Base-by-base conservation (phyloP, 1,140 invertebrate genomes). In the Ladona fulva region DNA sequence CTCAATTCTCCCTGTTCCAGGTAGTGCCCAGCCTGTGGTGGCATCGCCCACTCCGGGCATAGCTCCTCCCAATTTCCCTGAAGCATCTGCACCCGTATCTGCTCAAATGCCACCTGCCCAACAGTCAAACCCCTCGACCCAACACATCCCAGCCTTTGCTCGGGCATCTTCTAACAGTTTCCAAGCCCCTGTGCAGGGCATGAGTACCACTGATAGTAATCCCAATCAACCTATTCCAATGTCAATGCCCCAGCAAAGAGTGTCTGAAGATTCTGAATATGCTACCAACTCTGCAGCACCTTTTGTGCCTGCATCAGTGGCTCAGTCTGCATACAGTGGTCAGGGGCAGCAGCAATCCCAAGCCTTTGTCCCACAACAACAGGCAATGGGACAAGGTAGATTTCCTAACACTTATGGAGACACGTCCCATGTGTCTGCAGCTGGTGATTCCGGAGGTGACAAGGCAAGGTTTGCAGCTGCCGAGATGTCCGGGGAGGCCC, bases 1-100 rank as follows among this genome's bases (percentile, higher is more conserved):
- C 80, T 85, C 88, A 37, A 66, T 66, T 66, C 14, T 66, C n/a
- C 52, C 52, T 66, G 52, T 66, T 22, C 52, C 14, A 22, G 52
- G 52, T 66, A 66, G 52, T 66, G 52, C 52, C 52, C 52, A 66
- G n/a, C 52, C 52, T 16, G 52, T 66, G 14, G 52, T 66, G 52
- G 52, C 52, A 66, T 66, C 52, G 14, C 52, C 52, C 52, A 66
- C 52, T 22, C 52, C 52, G 16, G 52, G 52, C n/a, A 66, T 66
- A 66, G 52, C 52, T 22, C 52, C 52, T 66, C 52, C 52, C 52
- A 66, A 66, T 66, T 66, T 66, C 52, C 52, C 52, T 66, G 52
- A 66, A 66, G 52, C 52, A 66, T 66, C 52, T 3, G n/a, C 52
- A 22, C 52, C 52, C 52, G 52, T 66, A 1, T 66, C 52, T 66